phyloP scores from a whole-genome alignment of 2,113 vertebrate species.

The Platysteira castanea region DNA sequence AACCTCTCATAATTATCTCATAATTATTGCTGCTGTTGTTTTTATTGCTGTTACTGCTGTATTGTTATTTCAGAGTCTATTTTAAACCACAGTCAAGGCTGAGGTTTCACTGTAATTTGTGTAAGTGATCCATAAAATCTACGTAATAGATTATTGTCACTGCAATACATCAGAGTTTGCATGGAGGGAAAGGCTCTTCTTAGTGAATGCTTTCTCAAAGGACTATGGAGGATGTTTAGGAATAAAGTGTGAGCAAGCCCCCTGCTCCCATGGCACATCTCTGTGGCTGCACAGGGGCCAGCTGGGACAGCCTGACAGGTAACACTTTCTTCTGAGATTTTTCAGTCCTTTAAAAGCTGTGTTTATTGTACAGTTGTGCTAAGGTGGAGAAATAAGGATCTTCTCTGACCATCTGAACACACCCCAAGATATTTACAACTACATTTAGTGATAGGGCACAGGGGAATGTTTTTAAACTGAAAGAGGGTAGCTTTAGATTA shows the following conservation, averaged over 20 bases:
- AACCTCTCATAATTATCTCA: not conserved
- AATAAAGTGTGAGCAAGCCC: not conserved
- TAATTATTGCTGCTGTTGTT: not conserved
- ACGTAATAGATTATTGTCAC: not conserved
- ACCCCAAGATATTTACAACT: not conserved
- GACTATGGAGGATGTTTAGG: not conserved
- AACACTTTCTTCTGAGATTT: not conserved
- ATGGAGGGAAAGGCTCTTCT: not conserved
- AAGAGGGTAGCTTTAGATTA: not conserved
- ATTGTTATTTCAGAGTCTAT: conserved; percentile 11
- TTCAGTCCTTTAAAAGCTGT: not conserved
- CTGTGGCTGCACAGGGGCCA: not conserved
- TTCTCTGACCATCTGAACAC: not conserved
- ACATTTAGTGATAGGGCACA: not conserved
- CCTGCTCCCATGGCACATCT: not conserved
- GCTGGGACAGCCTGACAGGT: not conserved
- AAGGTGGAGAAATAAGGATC: not conserved
- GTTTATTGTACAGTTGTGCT: not conserved
- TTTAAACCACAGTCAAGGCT: not conserved
- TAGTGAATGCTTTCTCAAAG: not conserved
- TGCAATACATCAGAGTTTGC: not conserved
- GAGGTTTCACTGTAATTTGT: not conserved
- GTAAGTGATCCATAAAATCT: conserved; percentile 17
- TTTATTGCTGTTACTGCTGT: not conserved
- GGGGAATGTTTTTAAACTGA: not conserved